Evolutionary conservation across 92 coral and sea anemone species (phyloP).

Genomic region (Porites cylindrica): DNA sequence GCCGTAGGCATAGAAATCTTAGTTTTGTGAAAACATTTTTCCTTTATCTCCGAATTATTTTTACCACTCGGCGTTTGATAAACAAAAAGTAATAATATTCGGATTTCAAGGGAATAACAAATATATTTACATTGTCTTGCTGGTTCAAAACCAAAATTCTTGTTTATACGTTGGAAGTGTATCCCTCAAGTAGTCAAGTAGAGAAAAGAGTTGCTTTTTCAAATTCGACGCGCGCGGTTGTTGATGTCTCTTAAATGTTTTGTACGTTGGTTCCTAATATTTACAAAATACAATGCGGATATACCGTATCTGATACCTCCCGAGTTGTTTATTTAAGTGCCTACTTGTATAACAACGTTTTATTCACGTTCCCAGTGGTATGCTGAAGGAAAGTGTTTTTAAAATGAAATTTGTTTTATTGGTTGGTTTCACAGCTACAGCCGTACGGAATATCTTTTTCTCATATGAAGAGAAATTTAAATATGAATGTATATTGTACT

Average conservation of each 20-base stretch:
- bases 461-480: neutral
- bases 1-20: conserved; percentile 16
- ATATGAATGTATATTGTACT: neutral
- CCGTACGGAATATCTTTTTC: neutral
- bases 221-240: neutral
- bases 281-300: neutral
- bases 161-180: neutral
- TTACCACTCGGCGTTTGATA: neutral
- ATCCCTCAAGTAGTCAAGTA: too few species aligned
- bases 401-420: neutral
- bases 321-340: neutral
- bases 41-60: neutral
- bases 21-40: neutral
- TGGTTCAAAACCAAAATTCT: neutral
- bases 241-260: neutral
- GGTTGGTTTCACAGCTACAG: neutral
- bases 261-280: neutral
- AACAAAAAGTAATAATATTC: neutral
- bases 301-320: neutral
- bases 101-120: neutral
- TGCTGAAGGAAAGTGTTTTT: neutral
- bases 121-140: neutral
- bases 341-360: too few species aligned
- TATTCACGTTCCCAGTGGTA: neutral
- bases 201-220: too few species aligned